phyloP scores from a whole-genome alignment of 1,140 invertebrate species.

The Parasteatoda tepidariorum region DNA sequence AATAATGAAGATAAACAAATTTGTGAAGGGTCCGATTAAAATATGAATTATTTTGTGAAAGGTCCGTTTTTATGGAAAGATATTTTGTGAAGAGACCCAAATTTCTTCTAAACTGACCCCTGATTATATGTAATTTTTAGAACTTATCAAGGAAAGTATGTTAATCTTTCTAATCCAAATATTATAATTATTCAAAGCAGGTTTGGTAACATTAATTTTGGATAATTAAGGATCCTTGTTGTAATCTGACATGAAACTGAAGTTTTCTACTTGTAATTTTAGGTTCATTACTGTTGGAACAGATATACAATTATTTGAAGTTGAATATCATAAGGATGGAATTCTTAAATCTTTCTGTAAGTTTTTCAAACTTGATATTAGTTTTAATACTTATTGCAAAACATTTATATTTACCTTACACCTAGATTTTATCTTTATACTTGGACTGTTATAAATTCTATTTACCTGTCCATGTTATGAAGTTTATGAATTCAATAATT shows the following conservation, averaged over 20 bases:
- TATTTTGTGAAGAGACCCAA: too few relatives aligned
- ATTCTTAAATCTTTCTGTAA: slow-evolving; percentile 24
- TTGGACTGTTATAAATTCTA: too few relatives aligned
- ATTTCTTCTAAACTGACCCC: too few relatives aligned
- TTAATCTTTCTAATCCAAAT: neutral
- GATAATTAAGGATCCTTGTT: neutral
- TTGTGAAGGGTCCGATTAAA: too few relatives aligned
- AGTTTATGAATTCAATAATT: too few relatives aligned
- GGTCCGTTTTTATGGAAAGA: too few relatives aligned
- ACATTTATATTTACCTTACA: neutral
- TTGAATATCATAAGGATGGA: slow-evolving; percentile 62
- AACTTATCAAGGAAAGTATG: neutral
- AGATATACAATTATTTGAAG: slow-evolving; percentile 59
- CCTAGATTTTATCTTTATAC: too few relatives aligned
- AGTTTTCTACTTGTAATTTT: neutral
- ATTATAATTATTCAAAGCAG: too few relatives aligned
- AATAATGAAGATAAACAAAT: too few relatives aligned
- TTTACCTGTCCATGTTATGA: too few relatives aligned
- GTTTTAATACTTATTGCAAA: neutral
- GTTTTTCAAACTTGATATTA: neutral
- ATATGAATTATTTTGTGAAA: too few relatives aligned
- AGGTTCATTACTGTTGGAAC: slow-evolving; percentile 63
- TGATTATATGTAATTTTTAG: neutral
- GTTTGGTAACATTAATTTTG: too few relatives aligned
- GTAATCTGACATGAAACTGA: neutral